Evolutionary conservation across 2,113 vertebrate genomes (phyloP).

Genomic region (Xyrauchen texanus): DNA sequence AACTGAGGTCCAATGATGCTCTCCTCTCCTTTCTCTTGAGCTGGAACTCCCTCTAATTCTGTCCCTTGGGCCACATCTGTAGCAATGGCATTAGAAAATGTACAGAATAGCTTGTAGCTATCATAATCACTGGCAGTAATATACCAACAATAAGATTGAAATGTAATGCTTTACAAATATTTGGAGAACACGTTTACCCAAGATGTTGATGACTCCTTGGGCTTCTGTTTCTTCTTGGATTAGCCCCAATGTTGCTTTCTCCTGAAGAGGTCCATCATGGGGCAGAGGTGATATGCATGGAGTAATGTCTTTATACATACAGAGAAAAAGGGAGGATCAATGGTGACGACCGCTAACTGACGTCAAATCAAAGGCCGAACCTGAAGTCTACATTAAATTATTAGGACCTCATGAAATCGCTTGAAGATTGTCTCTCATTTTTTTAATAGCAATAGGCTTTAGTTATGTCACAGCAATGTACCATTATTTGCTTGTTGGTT

Average conservation of each 20-base stretch:
- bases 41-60: conserved; percentile 67
- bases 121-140: too few species aligned
- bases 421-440: too few species aligned
- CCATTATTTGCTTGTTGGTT: too few species aligned
- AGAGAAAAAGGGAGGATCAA: neutral
- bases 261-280: conserved; percentile 81
- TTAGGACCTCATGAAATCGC: too few species aligned
- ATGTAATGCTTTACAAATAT: too few species aligned
- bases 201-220: conserved; percentile 74
- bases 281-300: conserved; percentile 90
- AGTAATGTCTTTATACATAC: conserved; percentile 80
- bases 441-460: too few species aligned
- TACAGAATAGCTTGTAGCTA: too few species aligned
- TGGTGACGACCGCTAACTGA: neutral
- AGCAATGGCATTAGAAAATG: neutral
- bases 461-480: too few species aligned
- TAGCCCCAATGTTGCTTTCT: conserved; percentile 83
- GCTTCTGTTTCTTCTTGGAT: conserved; percentile 87
- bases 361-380: too few species aligned
- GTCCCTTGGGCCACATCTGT: conserved; percentile 61
- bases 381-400: too few species aligned
- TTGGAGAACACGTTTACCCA: conserved; percentile 71
- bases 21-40: conserved; percentile 85
- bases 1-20: conserved; percentile 92
- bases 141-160: too few species aligned